These are phyloP conservation scores for Planococcus citri DNA, from an alignment of 1,140 invertebrate genomes.

Conservation along the genomic window DNA sequence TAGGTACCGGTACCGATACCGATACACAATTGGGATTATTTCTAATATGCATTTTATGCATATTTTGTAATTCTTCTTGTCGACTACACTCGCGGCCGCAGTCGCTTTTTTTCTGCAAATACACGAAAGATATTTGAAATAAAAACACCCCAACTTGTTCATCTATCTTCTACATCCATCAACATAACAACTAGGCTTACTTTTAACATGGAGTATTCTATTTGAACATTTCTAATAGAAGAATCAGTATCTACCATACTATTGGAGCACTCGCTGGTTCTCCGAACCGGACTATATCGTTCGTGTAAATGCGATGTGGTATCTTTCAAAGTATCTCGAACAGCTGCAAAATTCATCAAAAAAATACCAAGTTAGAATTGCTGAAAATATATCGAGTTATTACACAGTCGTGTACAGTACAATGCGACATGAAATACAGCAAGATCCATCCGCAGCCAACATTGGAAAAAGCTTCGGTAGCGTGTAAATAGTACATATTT, in stretches of 20 bases:
- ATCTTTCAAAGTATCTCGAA: constrained; percentile 42
- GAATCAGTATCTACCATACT: constrained; percentile 23
- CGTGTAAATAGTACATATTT: no score
- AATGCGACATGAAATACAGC: no score
- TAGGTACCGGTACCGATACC: neutral
- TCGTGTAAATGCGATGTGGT: constrained; percentile 44
- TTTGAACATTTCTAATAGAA: constrained; percentile 37
- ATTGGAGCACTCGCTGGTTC: constrained; percentile 60
- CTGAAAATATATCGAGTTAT: no score
- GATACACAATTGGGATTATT: constrained; percentile 21
- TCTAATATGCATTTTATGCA: constrained; percentile 24
- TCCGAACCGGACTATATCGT: constrained; percentile 75
- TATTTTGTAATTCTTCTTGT: constrained; percentile 24
- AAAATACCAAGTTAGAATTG: neutral
- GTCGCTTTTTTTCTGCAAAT: constrained; percentile 24
- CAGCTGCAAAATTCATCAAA: constrained; percentile 16
- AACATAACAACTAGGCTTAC: no score
- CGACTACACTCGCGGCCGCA: constrained; percentile 12
- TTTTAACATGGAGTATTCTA: constrained; percentile 47
- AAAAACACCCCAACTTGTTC: neutral
- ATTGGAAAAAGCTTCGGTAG: no score
- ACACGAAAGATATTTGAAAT: no score
- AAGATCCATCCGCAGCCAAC: no score
- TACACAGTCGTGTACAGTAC: no score
- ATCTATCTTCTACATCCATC: no score